Percentiles rank a stretch among this genome's conserved stretches.
Evolutionary conservation across 2,113 vertebrate genomes (phyloP).

Genomic region (Chloebia gouldiae): DNA sequence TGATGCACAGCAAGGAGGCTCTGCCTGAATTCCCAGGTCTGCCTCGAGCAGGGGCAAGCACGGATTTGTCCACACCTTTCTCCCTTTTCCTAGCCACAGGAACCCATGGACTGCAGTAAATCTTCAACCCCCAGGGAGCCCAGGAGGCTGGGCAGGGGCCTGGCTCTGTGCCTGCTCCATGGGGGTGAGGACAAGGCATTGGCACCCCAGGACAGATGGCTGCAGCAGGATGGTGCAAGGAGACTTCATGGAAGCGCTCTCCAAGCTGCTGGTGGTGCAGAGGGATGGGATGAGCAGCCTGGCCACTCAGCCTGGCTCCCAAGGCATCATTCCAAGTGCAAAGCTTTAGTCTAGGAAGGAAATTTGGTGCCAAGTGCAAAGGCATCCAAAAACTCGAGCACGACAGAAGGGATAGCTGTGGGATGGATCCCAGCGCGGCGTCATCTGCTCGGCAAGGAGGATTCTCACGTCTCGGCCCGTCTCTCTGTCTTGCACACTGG

Average conservation of each 20-base stretch:
- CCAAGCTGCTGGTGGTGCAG: background rate
- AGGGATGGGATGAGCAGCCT: conserved; percentile 5
- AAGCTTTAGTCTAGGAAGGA: conserved; percentile 41
- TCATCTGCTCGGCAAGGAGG: background rate
- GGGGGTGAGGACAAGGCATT: background rate
- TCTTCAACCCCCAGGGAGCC: background rate
- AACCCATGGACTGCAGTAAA: fast-evolving
- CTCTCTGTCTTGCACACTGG: background rate
- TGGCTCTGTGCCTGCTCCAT: background rate
- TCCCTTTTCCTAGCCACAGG: background rate
- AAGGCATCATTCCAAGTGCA: conserved; percentile 43
- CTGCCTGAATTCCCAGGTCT: background rate
- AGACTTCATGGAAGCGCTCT: background rate
- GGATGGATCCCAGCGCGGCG: background rate
- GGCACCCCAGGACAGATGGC: background rate
- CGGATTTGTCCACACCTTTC: background rate
- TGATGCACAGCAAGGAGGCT: background rate
- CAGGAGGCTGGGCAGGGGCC: background rate
- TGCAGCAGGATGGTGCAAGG: background rate
- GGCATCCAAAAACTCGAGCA: conserved; percentile 35
- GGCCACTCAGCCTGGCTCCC: conserved; percentile 51
- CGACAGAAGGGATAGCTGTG: conserved; percentile 38
- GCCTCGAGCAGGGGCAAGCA: fast-evolving
- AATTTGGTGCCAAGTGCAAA: conserved; percentile 16
- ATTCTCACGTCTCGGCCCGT: background rate